Evolutionary conservation across 2,113 vertebrate species (phyloP).

Genomic region (Epinephelus fuscoguttatus): DNA sequence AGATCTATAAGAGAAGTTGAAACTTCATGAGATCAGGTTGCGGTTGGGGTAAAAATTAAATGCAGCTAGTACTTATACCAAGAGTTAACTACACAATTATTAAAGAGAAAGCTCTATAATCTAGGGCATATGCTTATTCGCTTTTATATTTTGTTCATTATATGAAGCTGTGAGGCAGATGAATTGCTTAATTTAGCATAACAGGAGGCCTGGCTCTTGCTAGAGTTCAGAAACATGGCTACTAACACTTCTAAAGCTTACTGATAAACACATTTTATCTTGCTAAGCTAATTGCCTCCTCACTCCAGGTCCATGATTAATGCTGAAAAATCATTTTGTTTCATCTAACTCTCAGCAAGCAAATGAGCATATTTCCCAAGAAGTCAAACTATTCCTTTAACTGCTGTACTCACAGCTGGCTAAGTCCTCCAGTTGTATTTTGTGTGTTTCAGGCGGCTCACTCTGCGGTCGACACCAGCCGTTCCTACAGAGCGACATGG

Average conservation of each 20-base stretch:
- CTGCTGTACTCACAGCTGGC: constrained; percentile 84
- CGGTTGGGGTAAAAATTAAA: constrained; percentile 35
- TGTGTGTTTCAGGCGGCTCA: constrained; percentile 79
- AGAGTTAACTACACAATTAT: background rate
- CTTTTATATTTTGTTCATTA: background rate
- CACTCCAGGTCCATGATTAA: background rate
- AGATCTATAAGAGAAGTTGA: constrained; percentile 86
- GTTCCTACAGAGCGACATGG: constrained; percentile 89
- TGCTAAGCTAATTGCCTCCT: background rate
- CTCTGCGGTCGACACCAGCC: constrained; percentile 85
- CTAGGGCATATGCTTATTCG: background rate
- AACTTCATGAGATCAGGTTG: constrained; percentile 77
- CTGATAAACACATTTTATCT: background rate
- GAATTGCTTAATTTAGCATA: background rate
- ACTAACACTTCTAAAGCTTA: background rate
- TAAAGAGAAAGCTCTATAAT: background rate
- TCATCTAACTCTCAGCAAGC: background rate
- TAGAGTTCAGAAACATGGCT: background rate
- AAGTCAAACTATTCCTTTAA: background rate
- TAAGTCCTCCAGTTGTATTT: constrained; percentile 85
- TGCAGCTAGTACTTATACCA: background rate
- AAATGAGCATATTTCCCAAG: background rate
- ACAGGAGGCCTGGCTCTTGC: background rate
- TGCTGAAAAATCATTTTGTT: background rate
- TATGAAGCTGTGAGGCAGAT: background rate